These are phyloP conservation scores for Mactromeris polynyma DNA, from an alignment of 2,888 invertebrate species.

Conservation along the genomic window DNA sequence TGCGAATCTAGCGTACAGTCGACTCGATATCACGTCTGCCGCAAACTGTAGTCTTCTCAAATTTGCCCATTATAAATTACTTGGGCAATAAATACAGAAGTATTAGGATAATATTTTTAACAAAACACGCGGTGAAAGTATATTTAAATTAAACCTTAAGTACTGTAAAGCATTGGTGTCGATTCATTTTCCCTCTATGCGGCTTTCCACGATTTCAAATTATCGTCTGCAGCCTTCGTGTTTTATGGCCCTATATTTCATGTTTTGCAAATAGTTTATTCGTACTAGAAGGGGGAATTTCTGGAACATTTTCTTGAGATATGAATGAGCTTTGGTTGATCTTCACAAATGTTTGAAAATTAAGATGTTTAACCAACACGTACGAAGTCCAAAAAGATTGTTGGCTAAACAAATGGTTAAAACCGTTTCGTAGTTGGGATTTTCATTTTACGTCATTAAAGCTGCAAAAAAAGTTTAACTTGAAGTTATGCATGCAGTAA, in stretches of 20 bases:
- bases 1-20: not conserved
- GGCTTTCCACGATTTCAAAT: constrained; percentile 49
- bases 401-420: too few relatives aligned
- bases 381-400: too few relatives aligned
- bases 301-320: constrained; percentile 6
- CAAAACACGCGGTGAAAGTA: constrained; percentile 27
- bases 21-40: constrained; percentile 30
- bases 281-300: not conserved
- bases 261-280: constrained; percentile 47
- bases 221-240: constrained; percentile 43
- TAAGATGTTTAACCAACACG: not conserved
- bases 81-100: constrained; percentile 32
- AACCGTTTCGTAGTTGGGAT: too few relatives aligned
- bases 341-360: not conserved
- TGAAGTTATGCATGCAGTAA: too few relatives aligned
- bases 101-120: constrained; percentile 23
- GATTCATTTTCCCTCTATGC: constrained; percentile 5
- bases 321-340: not conserved
- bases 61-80: constrained; percentile 42
- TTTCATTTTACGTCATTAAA: too few relatives aligned
- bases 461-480: too few relatives aligned
- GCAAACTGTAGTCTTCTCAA: constrained; percentile 30
- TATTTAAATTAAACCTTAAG: constrained; percentile 17
- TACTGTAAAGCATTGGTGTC: not conserved
- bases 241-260: constrained; percentile 55